Base-by-base conservation (phyloP, 2,888 invertebrate species). In the Leucophenga maculata region DNA sequence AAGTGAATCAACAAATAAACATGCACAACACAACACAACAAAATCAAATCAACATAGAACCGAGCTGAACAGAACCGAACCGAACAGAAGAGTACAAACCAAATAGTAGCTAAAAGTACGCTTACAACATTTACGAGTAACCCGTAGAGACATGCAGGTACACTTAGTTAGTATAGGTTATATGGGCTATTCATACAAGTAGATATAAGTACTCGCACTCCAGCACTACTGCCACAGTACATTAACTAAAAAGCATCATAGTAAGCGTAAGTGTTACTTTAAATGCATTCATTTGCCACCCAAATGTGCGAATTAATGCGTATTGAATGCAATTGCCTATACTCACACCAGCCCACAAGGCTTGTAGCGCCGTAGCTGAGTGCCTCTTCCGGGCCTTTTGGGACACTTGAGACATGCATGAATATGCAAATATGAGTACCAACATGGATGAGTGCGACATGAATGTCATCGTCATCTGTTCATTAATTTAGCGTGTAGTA, bases 361-460 rank as follows among this genome's bases (percentile, higher is more conserved):
- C 39, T 39, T 3, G 6, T 8, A 39, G 8, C 11, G 50, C 16
- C 50, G n/a, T n/a, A 50, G n/a, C 50, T 14, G 13, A 26, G 55
- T 14, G 26, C 1, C 22, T 18, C 52, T 18, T 52, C 9, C 20
- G 16, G 18, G 20, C 52, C 16, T 52, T 55, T 55, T 55, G 50
- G 4, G 14, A 50, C 16, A 50, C 50, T 50, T 50, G 57, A n/a
- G 57, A 60, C 39, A 13, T 60, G 70, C 83, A 84, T 82, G 84
- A 82, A 82, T 82, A 82, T 82, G 81, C 82, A 82, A 84, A 82
- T 82, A 84, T 84, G 78, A 79, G 14, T 64, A 11, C 32, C 22
- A 46, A 46, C 48, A 20, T 48, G 46, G 26, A n/a, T 46, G 48
- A 46, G 13, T 50, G 50, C 18, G 16, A 3, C 16, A n/a, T n/a